These are phyloP conservation scores for Glaucidium brasilianum DNA, from an alignment of 2,113 vertebrate genomes.

Conservation along the genomic window DNA sequence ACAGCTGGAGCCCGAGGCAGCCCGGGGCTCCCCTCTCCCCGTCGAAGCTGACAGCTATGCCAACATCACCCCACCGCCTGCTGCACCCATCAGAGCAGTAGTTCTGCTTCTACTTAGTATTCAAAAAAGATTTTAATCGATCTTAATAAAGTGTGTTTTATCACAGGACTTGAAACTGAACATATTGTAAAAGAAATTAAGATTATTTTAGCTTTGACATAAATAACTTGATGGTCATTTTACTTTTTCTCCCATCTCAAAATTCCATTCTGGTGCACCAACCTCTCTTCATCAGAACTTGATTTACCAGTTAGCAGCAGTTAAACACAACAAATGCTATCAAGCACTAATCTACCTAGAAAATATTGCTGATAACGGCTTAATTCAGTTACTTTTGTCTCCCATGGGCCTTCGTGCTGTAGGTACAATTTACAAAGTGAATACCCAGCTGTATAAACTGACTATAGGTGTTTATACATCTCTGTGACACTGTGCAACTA, in stretches of 20 bases:
- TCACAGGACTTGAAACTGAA: not conserved
- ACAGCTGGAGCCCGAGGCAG: accelerated
- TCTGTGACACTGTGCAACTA: not conserved
- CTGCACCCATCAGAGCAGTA: accelerated
- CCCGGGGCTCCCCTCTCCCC: accelerated
- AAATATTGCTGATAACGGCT: not conserved
- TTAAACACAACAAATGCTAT: not conserved
- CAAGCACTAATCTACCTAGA: not conserved
- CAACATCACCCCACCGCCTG: not conserved
- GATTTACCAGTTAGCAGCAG: not conserved
- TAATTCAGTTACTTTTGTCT: not conserved
- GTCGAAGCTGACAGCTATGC: not conserved
- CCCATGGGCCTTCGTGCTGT: accelerated
- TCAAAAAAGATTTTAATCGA: not conserved
- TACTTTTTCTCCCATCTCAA: not conserved
- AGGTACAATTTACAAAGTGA: not conserved
- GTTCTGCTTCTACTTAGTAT: not conserved
- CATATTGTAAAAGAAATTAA: not conserved
- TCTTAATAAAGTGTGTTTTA: not conserved
- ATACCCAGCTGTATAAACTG: not conserved
- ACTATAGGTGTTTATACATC: not conserved
- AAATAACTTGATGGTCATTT: not conserved
- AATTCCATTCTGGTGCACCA: not conserved
- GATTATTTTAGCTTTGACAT: not conserved
- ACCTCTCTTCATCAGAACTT: not conserved